A percentile compares a stretch with the other conserved stretches of the same genome.
Conservation (phyloP, 2,888 invertebrate species). For the Venusia cambrica region DNA sequence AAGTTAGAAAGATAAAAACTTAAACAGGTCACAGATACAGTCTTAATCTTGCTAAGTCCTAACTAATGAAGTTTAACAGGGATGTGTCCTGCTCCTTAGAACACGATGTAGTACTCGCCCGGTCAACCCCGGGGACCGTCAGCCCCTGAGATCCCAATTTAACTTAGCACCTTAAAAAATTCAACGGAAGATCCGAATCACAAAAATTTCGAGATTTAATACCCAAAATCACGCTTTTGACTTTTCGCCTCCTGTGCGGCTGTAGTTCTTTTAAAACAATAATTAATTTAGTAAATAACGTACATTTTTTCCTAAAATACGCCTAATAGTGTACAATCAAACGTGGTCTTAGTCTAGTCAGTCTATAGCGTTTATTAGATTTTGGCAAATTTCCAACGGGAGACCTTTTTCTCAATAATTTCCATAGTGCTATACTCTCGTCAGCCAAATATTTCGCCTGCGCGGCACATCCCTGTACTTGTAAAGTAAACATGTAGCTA, state of each 20-base stretch:
- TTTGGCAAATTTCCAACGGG: conserved; percentile 63
- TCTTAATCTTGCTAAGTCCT: conserved; percentile 80
- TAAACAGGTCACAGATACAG: conserved; percentile 82
- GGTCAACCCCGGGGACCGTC: conserved; percentile 44
- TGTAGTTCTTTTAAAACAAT: conserved; percentile 49
- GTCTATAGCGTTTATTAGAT: conserved; percentile 80
- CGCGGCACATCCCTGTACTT: conserved; percentile 79
- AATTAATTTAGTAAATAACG: conserved; percentile 75
- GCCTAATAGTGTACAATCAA: conserved; percentile 79
- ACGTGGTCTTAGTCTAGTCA: conserved; percentile 79
- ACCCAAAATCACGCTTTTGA: conserved; percentile 64
- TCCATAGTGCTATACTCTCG: conserved; percentile 52
- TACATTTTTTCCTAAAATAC: conserved; percentile 69
- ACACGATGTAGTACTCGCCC: conserved; percentile 71
- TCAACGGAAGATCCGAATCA: conserved; percentile 66
- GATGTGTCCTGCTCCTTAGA: conserved; percentile 79
- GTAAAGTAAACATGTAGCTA: conserved; percentile 71
- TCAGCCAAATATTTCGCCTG: conserved; percentile 58
- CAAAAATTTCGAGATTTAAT: conserved; percentile 62
- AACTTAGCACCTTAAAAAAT: conserved; percentile 63
- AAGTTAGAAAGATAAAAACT: conserved; percentile 75
- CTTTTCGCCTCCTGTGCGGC: conserved; percentile 51
- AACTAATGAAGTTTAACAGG: conserved; percentile 77
- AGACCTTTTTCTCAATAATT: conserved; percentile 61
- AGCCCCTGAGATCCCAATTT: conserved; percentile 61